Percentiles rank a stretch among this genome's conserved stretches.
These are phyloP conservation scores for Drosophila lini DNA, from an alignment of 1,140 invertebrate genomes.

Conservation along the genomic window DNA sequence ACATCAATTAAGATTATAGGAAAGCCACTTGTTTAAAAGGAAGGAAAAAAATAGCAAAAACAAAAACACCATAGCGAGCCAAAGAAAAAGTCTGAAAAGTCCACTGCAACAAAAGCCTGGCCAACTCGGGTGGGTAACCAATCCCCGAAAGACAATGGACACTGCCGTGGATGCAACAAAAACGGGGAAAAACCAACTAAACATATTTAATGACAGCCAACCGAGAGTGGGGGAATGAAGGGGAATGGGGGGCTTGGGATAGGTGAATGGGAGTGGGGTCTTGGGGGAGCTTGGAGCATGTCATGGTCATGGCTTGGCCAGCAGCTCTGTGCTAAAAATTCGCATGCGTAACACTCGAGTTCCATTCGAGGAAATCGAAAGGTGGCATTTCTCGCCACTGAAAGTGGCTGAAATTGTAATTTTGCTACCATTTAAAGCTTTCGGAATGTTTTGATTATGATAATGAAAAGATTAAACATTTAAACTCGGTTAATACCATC, in stretches of 20 bases:
- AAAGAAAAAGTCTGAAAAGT: conserved; percentile 49
- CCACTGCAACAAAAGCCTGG: conserved; percentile 48
- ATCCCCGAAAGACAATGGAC: conserved; percentile 52
- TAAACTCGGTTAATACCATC: not conserved
- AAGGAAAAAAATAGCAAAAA: not conserved
- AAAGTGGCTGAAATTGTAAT: conserved; percentile 1
- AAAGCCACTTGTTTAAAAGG: conserved; percentile 43
- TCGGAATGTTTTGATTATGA: not conserved
- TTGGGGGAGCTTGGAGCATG: conserved; percentile 22
- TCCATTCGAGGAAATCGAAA: conserved; percentile 46
- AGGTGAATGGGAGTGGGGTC: conserved; percentile 3
- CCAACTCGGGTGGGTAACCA: conserved; percentile 43
- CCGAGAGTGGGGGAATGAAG: not conserved
- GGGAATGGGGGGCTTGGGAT: not conserved
- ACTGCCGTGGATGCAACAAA: conserved; percentile 33
- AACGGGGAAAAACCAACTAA: conserved; percentile 43
- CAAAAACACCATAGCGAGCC: conserved; percentile 16
- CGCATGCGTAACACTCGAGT: conserved; percentile 47
- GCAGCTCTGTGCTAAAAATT: conserved; percentile 49
- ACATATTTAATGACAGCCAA: conserved; percentile 61
- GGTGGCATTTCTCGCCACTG: conserved; percentile 13
- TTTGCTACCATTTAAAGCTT: not conserved
- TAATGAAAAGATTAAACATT: not conserved
- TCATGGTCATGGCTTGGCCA: conserved; percentile 46
- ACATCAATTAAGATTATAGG: conserved; percentile 60